Conservation (phyloP, 2,113 vertebrate species). For the Arizona elegans region DNA sequence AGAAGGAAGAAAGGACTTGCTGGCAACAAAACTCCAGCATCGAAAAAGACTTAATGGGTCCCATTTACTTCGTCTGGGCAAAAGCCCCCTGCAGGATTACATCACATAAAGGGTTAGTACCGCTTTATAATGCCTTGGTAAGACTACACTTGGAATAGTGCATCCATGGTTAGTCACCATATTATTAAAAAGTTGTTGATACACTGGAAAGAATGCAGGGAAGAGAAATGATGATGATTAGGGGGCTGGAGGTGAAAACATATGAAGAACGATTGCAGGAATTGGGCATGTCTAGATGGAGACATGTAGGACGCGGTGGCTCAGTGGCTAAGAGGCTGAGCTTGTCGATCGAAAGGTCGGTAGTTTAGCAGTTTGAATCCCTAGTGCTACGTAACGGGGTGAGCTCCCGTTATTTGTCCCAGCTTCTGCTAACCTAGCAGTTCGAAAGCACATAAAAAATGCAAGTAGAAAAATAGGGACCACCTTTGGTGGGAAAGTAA, state of each 20-base stretch:
- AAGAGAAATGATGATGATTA: not conserved
- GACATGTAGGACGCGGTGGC: too few species aligned
- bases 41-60: slow-evolving; percentile 33
- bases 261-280: not conserved
- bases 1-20: slow-evolving; percentile 7
- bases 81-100: slow-evolving; percentile 46
- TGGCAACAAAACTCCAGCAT: slow-evolving; percentile 46
- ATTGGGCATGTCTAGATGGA: not conserved
- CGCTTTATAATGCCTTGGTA: not conserved
- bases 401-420: too few species aligned
- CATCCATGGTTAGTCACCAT: not conserved
- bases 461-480: too few species aligned
- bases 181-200: not conserved
- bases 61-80: slow-evolving; percentile 31
- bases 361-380: too few species aligned
- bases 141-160: not conserved
- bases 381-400: too few species aligned
- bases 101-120: not conserved
- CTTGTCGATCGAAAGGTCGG: too few species aligned
- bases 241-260: not conserved
- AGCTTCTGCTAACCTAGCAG: too few species aligned
- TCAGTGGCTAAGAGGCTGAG: too few species aligned
- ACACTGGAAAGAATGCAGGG: not conserved
- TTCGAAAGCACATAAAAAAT: too few species aligned
- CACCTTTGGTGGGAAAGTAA: too few species aligned